Evolutionary conservation across 1,140 invertebrate species (phyloP).

Genomic region (Gyrodactylus salaris): DNA sequence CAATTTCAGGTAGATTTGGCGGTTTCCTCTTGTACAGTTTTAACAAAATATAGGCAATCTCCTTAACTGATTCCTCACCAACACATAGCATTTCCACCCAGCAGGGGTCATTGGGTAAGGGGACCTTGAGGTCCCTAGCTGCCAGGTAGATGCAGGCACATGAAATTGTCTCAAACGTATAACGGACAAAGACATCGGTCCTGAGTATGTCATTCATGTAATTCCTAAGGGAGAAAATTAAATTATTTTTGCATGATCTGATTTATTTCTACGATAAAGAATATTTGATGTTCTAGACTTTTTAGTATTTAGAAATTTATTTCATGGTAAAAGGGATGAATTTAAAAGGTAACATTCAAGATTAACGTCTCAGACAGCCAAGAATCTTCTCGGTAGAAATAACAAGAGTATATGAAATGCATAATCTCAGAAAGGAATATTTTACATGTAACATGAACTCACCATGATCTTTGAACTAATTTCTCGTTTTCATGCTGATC

Average conservation of each 20-base stretch:
- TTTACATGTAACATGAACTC: no score
- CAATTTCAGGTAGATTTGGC: slow-evolving; percentile 1
- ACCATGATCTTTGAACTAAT: slow-evolving; percentile 1
- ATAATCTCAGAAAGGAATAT: no score
- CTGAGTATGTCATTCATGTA: slow-evolving; percentile 95
- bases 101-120: slow-evolving; percentile 44
- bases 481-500: neutral
- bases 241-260: no score
- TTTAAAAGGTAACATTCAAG: no score
- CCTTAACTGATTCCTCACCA: slow-evolving; percentile 39
- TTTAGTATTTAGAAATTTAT: no score
- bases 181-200: slow-evolving; percentile 76
- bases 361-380: no score
- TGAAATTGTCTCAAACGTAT: slow-evolving; percentile 76
- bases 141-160: slow-evolving; percentile 88
- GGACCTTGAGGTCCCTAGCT: slow-evolving; percentile 44
- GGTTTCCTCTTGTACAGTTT: slow-evolving; percentile 32
- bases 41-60: slow-evolving; percentile 46
- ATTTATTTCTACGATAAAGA: neutral
- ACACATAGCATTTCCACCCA: slow-evolving; percentile 60
- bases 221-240: slow-evolving; percentile 29
- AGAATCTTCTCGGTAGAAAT: no score
- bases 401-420: no score
- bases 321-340: no score
- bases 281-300: neutral